These are phyloP conservation scores for Remorina albescens DNA, from an alignment of 2,797 vertebrate species.

Conservation along the genomic window DNA sequence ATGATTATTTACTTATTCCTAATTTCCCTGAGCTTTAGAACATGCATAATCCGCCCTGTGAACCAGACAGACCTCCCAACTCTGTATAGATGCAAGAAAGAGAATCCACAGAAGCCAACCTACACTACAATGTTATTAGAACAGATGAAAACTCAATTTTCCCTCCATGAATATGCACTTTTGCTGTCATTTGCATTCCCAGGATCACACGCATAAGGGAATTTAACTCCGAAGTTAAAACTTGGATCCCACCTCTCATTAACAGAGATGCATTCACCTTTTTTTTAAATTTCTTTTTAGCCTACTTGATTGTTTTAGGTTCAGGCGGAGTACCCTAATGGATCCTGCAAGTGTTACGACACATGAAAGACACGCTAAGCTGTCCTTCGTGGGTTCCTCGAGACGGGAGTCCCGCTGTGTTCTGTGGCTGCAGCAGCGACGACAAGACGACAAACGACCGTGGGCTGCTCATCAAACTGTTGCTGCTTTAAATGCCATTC, in stretches of 20 bases:
- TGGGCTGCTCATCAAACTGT: slow-evolving; percentile 55
- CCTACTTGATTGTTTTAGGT: slow-evolving; percentile 68
- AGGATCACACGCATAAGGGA: slow-evolving; percentile 61
- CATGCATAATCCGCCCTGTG: slow-evolving; percentile 52
- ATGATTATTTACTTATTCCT: slow-evolving; percentile 55
- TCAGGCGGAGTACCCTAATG: slow-evolving; percentile 61
- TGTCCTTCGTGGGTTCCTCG: slow-evolving; percentile 79
- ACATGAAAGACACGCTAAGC: slow-evolving; percentile 80
- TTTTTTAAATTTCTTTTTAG: slow-evolving; percentile 29
- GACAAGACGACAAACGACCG: slow-evolving; percentile 42
- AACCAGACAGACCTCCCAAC: slow-evolving; percentile 52
- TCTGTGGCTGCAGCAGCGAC: slow-evolving; percentile 42
- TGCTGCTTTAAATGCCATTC: slow-evolving; percentile 25
- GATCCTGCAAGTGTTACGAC: slow-evolving; percentile 60
- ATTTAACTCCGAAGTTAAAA: slow-evolving; percentile 53
- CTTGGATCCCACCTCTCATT: slow-evolving; percentile 64
- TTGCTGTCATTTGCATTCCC: slow-evolving; percentile 71
- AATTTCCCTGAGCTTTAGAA: slow-evolving; percentile 31
- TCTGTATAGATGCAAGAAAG: slow-evolving; percentile 42
- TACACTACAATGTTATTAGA: slow-evolving; percentile 52
- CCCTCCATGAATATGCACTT: slow-evolving; percentile 67
- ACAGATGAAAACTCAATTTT: slow-evolving; percentile 62
- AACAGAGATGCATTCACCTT: slow-evolving; percentile 41
- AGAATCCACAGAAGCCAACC: slow-evolving; percentile 55
- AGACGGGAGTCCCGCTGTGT: slow-evolving; percentile 62